Evolutionary conservation across 2,113 vertebrate genomes (phyloP).

Genomic region (Okapia johnstoni): DNA sequence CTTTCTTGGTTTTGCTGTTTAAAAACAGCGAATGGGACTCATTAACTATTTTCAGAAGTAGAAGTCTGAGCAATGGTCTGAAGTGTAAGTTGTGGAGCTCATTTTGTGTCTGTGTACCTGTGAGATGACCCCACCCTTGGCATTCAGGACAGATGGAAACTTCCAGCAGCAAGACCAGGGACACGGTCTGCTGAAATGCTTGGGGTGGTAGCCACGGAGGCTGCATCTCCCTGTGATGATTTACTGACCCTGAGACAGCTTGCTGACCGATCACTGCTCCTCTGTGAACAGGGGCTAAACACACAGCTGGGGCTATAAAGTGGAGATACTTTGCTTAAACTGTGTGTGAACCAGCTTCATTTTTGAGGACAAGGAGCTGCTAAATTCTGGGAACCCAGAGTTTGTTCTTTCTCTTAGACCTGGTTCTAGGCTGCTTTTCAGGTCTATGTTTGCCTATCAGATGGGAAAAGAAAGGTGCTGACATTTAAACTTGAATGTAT

Average conservation of each 20-base stretch:
- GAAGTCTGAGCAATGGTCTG: rapidly evolving
- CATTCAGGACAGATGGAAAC: neutral
- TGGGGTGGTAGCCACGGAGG: neutral
- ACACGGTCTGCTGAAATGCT: rapidly evolving
- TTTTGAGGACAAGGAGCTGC: neutral
- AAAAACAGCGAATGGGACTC: neutral
- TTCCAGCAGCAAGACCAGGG: neutral
- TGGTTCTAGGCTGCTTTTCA: conserved; percentile 28
- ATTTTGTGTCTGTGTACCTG: neutral
- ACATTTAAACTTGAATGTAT: neutral
- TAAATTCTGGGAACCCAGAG: neutral
- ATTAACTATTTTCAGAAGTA: neutral
- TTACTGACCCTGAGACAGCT: neutral
- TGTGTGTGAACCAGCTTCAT: neutral
- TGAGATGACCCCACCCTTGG: too few species aligned
- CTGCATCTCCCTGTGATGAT: neutral
- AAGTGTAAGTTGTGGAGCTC: rapidly evolving
- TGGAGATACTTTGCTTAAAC: neutral
- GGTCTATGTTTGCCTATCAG: neutral
- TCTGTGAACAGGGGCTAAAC: neutral
- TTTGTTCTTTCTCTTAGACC: neutral
- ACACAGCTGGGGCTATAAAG: neutral
- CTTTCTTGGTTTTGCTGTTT: neutral
- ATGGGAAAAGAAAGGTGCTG: neutral
- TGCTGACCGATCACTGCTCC: neutral